Evolutionary conservation across 2,113 vertebrate species (phyloP).

Genomic region (Andinoacara biseriatus): DNA sequence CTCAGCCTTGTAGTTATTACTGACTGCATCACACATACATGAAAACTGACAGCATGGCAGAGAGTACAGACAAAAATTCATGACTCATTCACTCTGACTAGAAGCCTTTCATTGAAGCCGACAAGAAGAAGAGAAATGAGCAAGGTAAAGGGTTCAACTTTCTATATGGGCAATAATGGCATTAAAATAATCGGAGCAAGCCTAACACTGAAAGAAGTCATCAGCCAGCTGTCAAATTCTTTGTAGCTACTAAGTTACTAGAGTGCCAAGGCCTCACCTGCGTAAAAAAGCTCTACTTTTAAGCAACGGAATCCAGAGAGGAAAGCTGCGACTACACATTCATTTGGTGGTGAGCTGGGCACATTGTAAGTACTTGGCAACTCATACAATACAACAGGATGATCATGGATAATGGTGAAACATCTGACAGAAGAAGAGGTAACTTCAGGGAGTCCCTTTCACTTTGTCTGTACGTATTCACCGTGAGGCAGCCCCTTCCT

Average conservation of each 20-base stretch:
- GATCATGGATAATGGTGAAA: not conserved
- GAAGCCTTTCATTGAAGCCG: not conserved
- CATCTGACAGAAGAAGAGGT: not conserved
- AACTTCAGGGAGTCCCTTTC: not conserved
- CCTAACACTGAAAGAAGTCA: not conserved
- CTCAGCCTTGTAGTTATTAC: conserved; percentile 5
- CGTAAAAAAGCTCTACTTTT: conserved; percentile 20
- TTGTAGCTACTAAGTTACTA: not conserved
- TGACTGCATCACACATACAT: conserved; percentile 8
- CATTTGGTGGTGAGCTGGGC: not conserved
- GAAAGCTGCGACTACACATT: conserved; percentile 18
- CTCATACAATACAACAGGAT: not conserved
- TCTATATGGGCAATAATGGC: not conserved
- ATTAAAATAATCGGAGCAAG: not conserved
- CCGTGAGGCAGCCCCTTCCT: not conserved
- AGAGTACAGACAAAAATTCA: not conserved
- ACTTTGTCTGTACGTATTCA: conserved; percentile 9
- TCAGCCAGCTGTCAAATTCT: not conserved
- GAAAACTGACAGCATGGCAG: not conserved
- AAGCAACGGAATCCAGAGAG: conserved; percentile 30
- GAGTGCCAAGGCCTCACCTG: conserved; percentile 1
- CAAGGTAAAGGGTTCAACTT: not conserved
- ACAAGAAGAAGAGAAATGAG: not conserved
- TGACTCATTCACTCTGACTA: not conserved
- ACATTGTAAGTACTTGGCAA: conserved; percentile 6